Evolutionary conservation across 2,113 vertebrate species (phyloP).

Genomic region (Motacilla tschutschensis): DNA sequence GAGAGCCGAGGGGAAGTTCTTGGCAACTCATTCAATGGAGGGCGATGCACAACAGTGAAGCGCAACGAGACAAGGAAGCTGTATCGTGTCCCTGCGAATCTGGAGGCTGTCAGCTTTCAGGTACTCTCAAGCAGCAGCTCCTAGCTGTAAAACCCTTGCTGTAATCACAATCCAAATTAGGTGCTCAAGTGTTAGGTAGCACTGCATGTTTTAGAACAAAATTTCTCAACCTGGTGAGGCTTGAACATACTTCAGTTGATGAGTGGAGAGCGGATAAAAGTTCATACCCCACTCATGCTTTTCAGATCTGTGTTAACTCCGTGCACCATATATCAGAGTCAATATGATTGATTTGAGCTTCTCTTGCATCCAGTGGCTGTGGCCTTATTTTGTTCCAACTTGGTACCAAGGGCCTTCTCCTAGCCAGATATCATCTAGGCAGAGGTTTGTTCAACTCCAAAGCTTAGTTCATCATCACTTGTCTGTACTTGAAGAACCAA

Average conservation of each 20-base stretch:
- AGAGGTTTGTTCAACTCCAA: neutral
- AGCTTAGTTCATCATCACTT: neutral
- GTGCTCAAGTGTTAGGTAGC: neutral
- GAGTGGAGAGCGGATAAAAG: neutral
- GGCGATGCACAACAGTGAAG: slow-evolving; percentile 73
- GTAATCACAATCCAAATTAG: neutral
- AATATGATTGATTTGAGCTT: neutral
- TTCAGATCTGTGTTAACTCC: neutral
- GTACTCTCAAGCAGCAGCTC: slow-evolving; percentile 47
- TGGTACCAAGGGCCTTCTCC: neutral
- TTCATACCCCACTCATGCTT: fast-evolving
- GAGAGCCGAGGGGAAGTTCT: slow-evolving; percentile 81
- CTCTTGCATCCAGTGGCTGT: neutral
- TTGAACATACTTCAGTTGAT: neutral
- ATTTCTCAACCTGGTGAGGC: neutral
- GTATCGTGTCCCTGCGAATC: slow-evolving; percentile 82
- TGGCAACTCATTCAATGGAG: slow-evolving; percentile 85
- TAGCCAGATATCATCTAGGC: neutral
- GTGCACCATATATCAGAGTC: neutral
- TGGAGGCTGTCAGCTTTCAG: slow-evolving; percentile 83
- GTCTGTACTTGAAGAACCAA: neutral
- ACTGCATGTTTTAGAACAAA: neutral
- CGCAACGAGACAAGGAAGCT: slow-evolving; percentile 64
- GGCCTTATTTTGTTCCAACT: neutral
- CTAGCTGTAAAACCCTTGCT: neutral